Percentiles rank a stretch among this genome's conserved stretches.
phyloP scores from a whole-genome alignment of 2,113 vertebrate species.

The Chaetodon trifascialis region DNA sequence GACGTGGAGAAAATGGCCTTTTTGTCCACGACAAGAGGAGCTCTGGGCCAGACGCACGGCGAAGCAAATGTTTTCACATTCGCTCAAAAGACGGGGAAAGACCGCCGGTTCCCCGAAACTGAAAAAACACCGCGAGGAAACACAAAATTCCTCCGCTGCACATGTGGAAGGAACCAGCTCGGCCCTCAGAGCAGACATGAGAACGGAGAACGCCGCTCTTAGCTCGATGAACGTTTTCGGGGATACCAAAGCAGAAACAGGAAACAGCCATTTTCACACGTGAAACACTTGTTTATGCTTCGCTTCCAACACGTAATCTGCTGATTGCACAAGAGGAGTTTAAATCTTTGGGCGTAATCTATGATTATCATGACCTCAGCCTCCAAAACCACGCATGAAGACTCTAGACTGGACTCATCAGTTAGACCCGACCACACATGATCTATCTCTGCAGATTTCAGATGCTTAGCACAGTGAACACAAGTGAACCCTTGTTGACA shows the following conservation, averaged over 20 bases:
- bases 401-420: slow-evolving; percentile 4
- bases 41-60: slow-evolving; percentile 29
- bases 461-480: slow-evolving; percentile 15
- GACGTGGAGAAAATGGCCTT: slow-evolving; percentile 50
- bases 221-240: slow-evolving; percentile 22
- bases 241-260: slow-evolving; percentile 48
- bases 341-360: slow-evolving; percentile 19
- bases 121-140: slow-evolving; percentile 13
- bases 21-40: slow-evolving; percentile 49
- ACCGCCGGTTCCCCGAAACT: neutral
- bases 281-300: slow-evolving; percentile 42
- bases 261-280: slow-evolving; percentile 50
- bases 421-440: slow-evolving; percentile 26
- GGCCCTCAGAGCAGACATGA: neutral
- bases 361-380: slow-evolving; percentile 27
- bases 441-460: slow-evolving; percentile 37
- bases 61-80: slow-evolving; percentile 48
- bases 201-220: neutral
- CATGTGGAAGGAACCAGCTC: slow-evolving; percentile 16
- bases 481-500: slow-evolving; percentile 36
- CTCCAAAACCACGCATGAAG: slow-evolving; percentile 34
- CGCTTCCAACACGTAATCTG: slow-evolving; percentile 21
- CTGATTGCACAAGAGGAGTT: slow-evolving; percentile 30
- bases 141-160: slow-evolving; percentile 28
- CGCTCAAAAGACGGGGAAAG: slow-evolving; percentile 3